Base-by-base conservation (phyloP, 1,140 invertebrate genomes). In the Samia ricini region DNA sequence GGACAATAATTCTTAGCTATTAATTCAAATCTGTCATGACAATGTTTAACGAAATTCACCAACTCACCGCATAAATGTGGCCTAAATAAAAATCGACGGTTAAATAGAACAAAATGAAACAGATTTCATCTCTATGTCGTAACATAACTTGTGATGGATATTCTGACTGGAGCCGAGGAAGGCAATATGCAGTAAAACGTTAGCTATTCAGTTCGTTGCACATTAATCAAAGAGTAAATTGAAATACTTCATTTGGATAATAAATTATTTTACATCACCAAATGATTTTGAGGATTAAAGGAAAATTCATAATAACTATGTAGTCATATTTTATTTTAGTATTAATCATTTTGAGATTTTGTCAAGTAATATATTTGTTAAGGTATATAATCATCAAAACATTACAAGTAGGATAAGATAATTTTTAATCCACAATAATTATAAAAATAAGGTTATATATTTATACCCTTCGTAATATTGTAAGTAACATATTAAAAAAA, bases 51-150 rank as follows among this genome's bases (percentile, higher is more conserved):
- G 10, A 29, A 29, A 29, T 29, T 29, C 26, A 29, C 21, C 7
- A 20, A 18, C 74, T 76, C 75, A 86, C 83, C 78, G 78, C 76
- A 58, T 71, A 23, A n/a, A 71, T 67, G 7, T 60, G n/a, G 22
- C 26, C 56, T 29, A 72, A 63, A 56, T 56, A 67, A 64, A 64
- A 65, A 68, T 29, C 56, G 49, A 77, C 71, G 66, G 80, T 60
- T 68, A 77, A 68, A 79, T 60, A 79, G 68, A 75, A 69, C 73
- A 79, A 75, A 77, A 71, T 72, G 56, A 85, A 78, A 79, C n/a
- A n/a, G n/a, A n/a, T n/a, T 63, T 76, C 83, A 84, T 82, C 63
- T 73, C 64, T 57, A 68, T 75, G 77, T 68, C 75, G 68, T 76
- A 55, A 75, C 69, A 48, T 23, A 15, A 36, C 54, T n/a, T 56